These are phyloP conservation scores for Priocnemis perturbator DNA, from an alignment of 2,888 invertebrate genomes.

Conservation along the genomic window DNA sequence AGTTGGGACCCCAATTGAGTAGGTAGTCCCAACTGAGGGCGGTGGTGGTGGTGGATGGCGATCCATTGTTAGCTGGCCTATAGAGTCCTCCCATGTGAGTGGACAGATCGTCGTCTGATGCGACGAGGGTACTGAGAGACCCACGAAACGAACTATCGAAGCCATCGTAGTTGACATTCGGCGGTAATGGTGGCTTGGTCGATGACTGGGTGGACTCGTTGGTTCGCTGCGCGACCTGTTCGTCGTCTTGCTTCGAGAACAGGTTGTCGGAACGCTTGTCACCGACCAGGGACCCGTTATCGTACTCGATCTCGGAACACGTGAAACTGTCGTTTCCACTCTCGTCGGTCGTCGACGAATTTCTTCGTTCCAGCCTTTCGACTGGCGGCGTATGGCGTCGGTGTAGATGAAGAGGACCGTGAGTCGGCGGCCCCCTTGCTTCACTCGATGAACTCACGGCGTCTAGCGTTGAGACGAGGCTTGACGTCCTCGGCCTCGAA, in stretches of 20 bases:
- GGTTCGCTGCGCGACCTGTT: conserved; percentile 70
- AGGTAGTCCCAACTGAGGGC: conserved; percentile 95
- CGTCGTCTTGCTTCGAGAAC: conserved; percentile 78
- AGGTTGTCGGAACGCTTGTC: conserved; percentile 84
- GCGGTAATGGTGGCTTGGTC: conserved; percentile 82
- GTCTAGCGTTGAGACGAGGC: conserved; percentile 93
- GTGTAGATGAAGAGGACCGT: conserved; percentile 83
- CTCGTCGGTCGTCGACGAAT: conserved; percentile 93
- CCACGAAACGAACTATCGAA: conserved; percentile 96
- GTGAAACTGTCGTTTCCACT: conserved; percentile 97
- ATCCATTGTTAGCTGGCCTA: conserved; percentile 85
- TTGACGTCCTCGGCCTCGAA: conserved; percentile 90
- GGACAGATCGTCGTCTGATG: conserved; percentile 93
- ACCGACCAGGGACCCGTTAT: conserved; percentile 90
- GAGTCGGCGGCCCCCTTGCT: conserved; percentile 83
- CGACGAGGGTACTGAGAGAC: conserved; percentile 93
- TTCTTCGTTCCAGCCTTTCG: conserved; percentile 83
- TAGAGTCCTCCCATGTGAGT: conserved; percentile 89
- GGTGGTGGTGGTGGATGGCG: conserved; percentile 79
- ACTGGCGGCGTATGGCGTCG: conserved; percentile 82
- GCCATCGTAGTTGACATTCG: conserved; percentile 88
- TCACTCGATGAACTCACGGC: conserved; percentile 95
- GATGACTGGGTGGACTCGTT: conserved; percentile 74
- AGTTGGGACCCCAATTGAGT: conserved; percentile 97
- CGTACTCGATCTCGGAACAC: conserved; percentile 98